Evolutionary conservation across 2,113 vertebrate species (phyloP).

Genomic region (Gasterosteus nipponicus): DNA sequence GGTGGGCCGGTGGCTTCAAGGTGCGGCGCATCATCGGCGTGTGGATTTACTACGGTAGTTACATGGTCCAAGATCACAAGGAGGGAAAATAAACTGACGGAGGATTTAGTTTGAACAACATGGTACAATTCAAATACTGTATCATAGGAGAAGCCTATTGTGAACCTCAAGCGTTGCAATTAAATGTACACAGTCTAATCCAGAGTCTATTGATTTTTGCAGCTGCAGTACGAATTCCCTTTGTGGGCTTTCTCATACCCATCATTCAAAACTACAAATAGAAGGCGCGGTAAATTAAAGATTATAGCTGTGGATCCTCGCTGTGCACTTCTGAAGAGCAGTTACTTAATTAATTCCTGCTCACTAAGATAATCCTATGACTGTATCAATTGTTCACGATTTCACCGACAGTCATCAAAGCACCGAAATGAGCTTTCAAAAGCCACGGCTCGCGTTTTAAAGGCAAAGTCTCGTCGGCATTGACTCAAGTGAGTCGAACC

Average conservation of each 20-base stretch:
- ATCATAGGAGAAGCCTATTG: slow-evolving; percentile 29
- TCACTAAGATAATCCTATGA: slow-evolving; percentile 49
- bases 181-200: slow-evolving; percentile 61
- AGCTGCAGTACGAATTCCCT: slow-evolving; percentile 56
- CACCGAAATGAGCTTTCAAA: slow-evolving; percentile 46
- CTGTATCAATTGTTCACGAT: slow-evolving; percentile 4
- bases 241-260: slow-evolving; percentile 50
- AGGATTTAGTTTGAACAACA: slow-evolving; percentile 36
- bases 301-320: slow-evolving; percentile 46
- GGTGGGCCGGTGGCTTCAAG: slow-evolving; percentile 21
- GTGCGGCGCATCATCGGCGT: slow-evolving; percentile 18
- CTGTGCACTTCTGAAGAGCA: slow-evolving; percentile 26
- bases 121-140: slow-evolving; percentile 46
- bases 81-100: slow-evolving; percentile 9
- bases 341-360: slow-evolving; percentile 52
- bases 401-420: slow-evolving; percentile 46
- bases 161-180: slow-evolving; percentile 60
- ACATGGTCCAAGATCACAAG: not conserved
- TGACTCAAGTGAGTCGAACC: slow-evolving; percentile 50
- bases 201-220: slow-evolving; percentile 61
- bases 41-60: slow-evolving; percentile 27
- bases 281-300: slow-evolving; percentile 53
- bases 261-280: slow-evolving; percentile 62
- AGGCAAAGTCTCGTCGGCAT: slow-evolving; percentile 22
- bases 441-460: slow-evolving; percentile 26